Conservation (phyloP, 2,888 invertebrate genomes). For the Pachliopta kotzebuea region DNA sequence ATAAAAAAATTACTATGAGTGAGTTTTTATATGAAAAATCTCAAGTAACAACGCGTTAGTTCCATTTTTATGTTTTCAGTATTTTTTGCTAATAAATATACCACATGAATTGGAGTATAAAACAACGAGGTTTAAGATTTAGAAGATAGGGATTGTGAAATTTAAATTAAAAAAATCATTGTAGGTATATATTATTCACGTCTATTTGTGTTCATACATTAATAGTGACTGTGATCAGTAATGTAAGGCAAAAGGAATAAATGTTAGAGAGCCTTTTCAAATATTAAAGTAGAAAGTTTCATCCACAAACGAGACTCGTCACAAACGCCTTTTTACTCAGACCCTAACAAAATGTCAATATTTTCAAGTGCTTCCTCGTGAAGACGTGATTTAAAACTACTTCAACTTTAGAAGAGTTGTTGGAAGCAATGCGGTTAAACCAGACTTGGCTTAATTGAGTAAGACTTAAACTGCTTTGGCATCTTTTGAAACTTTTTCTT, state of each 20-base stretch:
- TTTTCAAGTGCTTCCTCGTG: constrained; percentile 21
- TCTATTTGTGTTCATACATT: too few species aligned
- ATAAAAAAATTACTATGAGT: too few species aligned
- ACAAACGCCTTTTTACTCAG: constrained; percentile 20
- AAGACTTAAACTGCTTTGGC: constrained; percentile 6
- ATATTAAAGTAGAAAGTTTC: constrained; percentile 22
- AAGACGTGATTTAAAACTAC: constrained; percentile 28
- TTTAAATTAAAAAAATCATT: too few species aligned
- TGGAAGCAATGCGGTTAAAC: constrained; percentile 22
- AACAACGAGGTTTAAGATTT: too few species aligned
- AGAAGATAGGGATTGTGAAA: too few species aligned
- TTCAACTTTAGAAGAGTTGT: constrained; percentile 28
- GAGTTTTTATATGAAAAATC: background rate
- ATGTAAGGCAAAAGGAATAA: constrained; percentile 14
- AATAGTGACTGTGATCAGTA: background rate
- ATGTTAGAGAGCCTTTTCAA: constrained; percentile 18
- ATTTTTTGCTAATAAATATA: too few species aligned
- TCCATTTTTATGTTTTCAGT: too few species aligned
- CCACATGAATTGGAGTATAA: too few species aligned
- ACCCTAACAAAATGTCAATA: constrained; percentile 29
- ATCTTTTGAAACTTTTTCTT: constrained; percentile 17
- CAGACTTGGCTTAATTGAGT: constrained; percentile 25
- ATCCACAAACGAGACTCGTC: constrained; percentile 24
- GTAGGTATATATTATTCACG: too few species aligned
- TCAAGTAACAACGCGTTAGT: background rate